These are phyloP conservation scores for Polylopha cassiicola DNA, from an alignment of 2,888 invertebrate species.

Conservation along the genomic window DNA sequence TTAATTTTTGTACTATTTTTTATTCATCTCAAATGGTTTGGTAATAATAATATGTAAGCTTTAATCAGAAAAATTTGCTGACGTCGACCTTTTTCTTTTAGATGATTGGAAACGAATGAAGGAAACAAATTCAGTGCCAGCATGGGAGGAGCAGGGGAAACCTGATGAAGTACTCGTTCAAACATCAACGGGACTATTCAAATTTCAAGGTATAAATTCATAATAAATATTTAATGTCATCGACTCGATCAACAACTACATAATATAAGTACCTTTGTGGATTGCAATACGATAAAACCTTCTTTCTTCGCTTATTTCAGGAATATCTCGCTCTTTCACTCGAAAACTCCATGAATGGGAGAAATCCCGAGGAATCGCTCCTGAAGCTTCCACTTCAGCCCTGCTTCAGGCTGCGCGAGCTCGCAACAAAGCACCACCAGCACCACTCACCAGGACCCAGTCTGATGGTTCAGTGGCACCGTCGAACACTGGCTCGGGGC, in stretches of 20 bases:
- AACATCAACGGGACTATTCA: constrained; percentile 88
- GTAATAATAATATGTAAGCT: no score
- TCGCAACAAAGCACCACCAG: constrained; percentile 44
- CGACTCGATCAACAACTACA: no score
- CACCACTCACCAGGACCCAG: constrained; percentile 82
- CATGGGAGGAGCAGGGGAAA: constrained; percentile 65
- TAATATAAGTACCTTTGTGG: no score
- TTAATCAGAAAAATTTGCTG: background rate
- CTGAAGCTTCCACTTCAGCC: constrained; percentile 90
- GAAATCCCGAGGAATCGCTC: constrained; percentile 90
- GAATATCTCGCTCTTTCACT: constrained; percentile 92
- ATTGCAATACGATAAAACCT: background rate
- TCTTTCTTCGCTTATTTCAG: no score
- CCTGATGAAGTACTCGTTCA: constrained; percentile 85
- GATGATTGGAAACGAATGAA: constrained; percentile 91
- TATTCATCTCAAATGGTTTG: no score
- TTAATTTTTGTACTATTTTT: no score
- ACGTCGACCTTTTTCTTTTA: constrained; percentile 33
- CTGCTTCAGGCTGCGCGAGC: constrained; percentile 77
- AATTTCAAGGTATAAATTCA: constrained; percentile 87
- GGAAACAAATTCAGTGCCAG: constrained; percentile 76
- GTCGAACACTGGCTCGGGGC: constrained; percentile 74
- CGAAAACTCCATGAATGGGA: constrained; percentile 95
- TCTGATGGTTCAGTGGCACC: constrained; percentile 86
- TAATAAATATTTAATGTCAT: no score